Percentiles rank a stretch among this genome's conserved stretches.
phyloP scores from a whole-genome alignment of 2,113 vertebrate genomes.

The Daubentonia madagascariensis region DNA sequence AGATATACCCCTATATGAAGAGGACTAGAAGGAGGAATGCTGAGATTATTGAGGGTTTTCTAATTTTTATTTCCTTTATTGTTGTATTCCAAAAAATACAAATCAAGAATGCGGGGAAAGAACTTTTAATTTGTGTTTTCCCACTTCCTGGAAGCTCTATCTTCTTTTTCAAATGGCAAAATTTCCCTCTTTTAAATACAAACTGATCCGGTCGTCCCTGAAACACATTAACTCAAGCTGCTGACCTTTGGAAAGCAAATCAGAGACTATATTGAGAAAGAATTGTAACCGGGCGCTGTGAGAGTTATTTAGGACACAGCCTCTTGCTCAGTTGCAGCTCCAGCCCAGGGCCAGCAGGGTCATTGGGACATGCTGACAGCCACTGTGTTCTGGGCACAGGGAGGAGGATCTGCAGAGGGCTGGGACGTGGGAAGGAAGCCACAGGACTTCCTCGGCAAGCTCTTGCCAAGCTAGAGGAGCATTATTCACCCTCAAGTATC shows the following conservation, averaged over 20 bases:
- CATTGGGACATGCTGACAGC: background rate
- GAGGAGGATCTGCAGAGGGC: background rate
- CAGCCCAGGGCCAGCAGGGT: background rate
- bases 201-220: background rate
- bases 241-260: slow-evolving; percentile 50
- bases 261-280: slow-evolving; percentile 48
- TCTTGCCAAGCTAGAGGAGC: background rate
- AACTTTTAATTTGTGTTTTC: background rate
- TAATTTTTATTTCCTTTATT: background rate
- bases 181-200: background rate
- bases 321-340: background rate
- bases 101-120: background rate
- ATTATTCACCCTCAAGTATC: accelerated
- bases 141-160: background rate
- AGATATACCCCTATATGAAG: background rate
- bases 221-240: background rate
- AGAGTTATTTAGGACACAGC: slow-evolving; percentile 34
- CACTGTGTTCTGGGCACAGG: background rate
- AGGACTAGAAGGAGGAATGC: background rate
- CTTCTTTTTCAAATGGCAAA: background rate
- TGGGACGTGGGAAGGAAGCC: background rate
- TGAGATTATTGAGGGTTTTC: background rate
- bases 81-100: background rate
- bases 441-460: background rate
- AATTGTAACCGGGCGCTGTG: background rate